Evolutionary conservation across 1,140 invertebrate species (phyloP).

Genomic region (Drosophila eugracilis): DNA sequence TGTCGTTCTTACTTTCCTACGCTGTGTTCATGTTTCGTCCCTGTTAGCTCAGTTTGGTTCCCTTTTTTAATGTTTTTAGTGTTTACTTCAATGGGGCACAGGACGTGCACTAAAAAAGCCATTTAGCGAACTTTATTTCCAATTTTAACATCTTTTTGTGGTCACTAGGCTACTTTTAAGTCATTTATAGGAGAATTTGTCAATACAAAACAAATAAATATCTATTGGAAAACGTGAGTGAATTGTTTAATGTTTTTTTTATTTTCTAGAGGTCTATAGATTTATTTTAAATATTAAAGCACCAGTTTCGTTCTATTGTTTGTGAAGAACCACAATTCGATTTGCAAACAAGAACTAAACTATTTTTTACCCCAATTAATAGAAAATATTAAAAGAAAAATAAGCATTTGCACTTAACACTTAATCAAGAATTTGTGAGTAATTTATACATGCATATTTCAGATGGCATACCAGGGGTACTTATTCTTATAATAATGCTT

Average conservation of each 20-base stretch:
- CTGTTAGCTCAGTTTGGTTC: neutral
- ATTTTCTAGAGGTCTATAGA: neutral
- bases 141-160: constrained; percentile 13
- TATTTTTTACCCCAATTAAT: too few species aligned
- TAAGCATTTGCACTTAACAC: too few species aligned
- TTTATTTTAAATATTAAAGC: too few species aligned
- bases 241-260: neutral
- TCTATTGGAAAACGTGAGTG: constrained; percentile 12
- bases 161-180: constrained; percentile 29
- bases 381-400: too few species aligned
- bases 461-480: too few species aligned
- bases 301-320: too few species aligned
- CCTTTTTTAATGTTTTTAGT: constrained; percentile 16
- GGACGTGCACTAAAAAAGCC: constrained; percentile 6
- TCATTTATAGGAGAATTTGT: constrained; percentile 35
- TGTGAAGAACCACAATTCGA: neutral
- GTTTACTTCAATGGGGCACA: constrained; percentile 11
- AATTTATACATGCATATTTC: too few species aligned
- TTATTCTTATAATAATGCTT: too few species aligned
- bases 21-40: constrained; percentile 23
- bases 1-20: constrained; percentile 6
- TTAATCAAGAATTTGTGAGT: too few species aligned
- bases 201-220: constrained; percentile 28
- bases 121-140: constrained; percentile 25
- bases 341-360: neutral